These are phyloP conservation scores for Malthinus flaveolus DNA, from an alignment of 2,888 invertebrate species.

Conservation along the genomic window DNA sequence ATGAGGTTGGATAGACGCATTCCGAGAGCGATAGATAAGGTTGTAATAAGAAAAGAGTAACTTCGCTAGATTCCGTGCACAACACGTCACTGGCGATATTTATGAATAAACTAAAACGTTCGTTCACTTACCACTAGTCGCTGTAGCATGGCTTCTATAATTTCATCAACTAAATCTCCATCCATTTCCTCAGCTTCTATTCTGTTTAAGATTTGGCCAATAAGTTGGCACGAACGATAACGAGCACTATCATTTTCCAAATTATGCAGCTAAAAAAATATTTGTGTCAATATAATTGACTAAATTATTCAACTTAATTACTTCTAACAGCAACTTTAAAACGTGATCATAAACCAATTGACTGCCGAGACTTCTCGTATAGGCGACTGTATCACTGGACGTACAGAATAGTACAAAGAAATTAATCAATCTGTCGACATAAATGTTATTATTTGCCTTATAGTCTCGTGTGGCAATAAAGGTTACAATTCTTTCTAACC, in stretches of 20 bases:
- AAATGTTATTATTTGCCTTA: not conserved
- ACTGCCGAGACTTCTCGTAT: too few relatives aligned
- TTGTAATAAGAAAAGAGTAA: too few relatives aligned
- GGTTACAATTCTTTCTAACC: not conserved
- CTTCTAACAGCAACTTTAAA: not conserved
- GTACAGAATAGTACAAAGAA: not conserved
- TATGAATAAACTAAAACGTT: too few relatives aligned
- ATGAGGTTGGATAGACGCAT: too few relatives aligned
- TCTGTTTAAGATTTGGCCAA: not conserved
- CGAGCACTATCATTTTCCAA: not conserved
- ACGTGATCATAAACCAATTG: not conserved
- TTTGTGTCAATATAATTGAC: not conserved
- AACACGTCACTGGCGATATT: too few relatives aligned
- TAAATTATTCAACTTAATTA: not conserved
- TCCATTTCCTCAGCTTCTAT: not conserved
- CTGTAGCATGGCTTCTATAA: not conserved
- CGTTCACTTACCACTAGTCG: not conserved
- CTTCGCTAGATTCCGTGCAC: too few relatives aligned
- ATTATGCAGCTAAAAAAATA: not conserved
- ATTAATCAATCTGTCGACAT: not conserved
- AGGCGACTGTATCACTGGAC: not conserved
- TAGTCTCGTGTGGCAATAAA: not conserved
- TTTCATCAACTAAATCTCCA: not conserved
- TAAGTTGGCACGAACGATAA: not conserved
- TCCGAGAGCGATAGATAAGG: too few relatives aligned